These are phyloP conservation scores for Cyclina sinensis DNA, from an alignment of 1,140 invertebrate species.

Conservation along the genomic window DNA sequence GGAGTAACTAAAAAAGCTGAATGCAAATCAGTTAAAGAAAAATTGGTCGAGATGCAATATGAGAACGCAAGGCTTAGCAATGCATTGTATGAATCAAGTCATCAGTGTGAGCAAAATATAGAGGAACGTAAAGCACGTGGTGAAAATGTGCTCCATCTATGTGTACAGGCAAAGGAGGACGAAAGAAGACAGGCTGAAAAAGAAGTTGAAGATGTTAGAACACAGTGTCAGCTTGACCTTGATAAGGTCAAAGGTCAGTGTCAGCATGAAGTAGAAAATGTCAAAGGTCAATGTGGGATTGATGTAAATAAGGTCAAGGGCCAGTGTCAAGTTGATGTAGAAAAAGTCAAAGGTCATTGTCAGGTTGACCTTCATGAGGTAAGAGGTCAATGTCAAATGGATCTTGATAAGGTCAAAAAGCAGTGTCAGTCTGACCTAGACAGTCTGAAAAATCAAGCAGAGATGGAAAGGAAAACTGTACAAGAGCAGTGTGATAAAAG, in stretches of 20 bases:
- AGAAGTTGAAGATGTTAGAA: background rate
- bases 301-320: background rate
- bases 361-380: background rate
- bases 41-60: background rate
- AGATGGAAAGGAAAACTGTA: background rate
- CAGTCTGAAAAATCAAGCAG: background rate
- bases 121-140: no score
- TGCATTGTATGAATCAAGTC: no score
- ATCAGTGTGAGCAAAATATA: no score
- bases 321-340: background rate
- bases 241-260: background rate
- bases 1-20: no score
- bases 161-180: background rate
- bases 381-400: background rate
- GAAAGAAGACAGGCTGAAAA: no score
- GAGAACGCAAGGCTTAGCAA: background rate
- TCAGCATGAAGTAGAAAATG: background rate
- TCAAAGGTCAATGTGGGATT: background rate
- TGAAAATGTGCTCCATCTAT: no score
- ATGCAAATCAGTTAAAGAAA: no score
- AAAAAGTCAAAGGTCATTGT: background rate
- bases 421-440: slow-evolving; percentile 4
- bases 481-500: background rate
- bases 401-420: background rate
- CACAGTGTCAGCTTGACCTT: background rate